A percentile compares a stretch with the other conserved stretches of the same genome.
phyloP scores from a whole-genome alignment of 2,797 vertebrate genomes.

The Natrix natrix region DNA sequence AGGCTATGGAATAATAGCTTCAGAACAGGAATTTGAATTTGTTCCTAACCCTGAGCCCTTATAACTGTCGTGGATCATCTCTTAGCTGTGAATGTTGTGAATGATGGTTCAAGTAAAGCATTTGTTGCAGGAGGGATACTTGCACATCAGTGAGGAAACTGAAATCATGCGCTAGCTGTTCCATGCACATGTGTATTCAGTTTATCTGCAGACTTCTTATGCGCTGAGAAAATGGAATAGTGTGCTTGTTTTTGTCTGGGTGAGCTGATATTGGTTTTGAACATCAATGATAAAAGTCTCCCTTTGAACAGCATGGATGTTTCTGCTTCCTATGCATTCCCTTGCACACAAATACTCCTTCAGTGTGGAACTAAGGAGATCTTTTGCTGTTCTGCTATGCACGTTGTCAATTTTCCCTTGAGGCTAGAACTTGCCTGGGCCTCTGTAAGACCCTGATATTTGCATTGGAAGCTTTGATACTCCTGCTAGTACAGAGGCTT shows the following conservation, averaged over 20 bases:
- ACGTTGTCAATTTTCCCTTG: not conserved
- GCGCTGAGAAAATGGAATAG: not conserved
- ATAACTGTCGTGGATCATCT: not conserved
- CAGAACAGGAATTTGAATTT: not conserved
- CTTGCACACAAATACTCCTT: constrained; percentile 18
- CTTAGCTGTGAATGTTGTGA: not conserved
- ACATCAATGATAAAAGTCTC: not conserved
- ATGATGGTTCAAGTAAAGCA: not conserved
- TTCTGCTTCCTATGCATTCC: constrained; percentile 26
- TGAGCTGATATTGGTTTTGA: constrained; percentile 31
- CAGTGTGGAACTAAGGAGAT: constrained; percentile 14
- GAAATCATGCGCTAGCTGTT: not conserved
- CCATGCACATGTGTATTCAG: not conserved
- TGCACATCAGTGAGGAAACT: not conserved
- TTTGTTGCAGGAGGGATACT: not conserved
- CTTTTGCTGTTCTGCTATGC: constrained; percentile 33
- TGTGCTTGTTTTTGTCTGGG: not conserved
- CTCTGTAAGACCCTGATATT: constrained; percentile 44
- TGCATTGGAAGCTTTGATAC: constrained; percentile 44
- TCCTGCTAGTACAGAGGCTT: not conserved
- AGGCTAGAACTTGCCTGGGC: constrained; percentile 38
- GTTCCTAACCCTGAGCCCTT: not conserved
- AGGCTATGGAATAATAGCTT: not conserved
- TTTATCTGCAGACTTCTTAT: not conserved
- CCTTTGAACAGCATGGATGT: constrained; percentile 23